Base-by-base conservation (phyloP, 1,140 invertebrate genomes). In the Caenorhabditis remanei region DNA sequence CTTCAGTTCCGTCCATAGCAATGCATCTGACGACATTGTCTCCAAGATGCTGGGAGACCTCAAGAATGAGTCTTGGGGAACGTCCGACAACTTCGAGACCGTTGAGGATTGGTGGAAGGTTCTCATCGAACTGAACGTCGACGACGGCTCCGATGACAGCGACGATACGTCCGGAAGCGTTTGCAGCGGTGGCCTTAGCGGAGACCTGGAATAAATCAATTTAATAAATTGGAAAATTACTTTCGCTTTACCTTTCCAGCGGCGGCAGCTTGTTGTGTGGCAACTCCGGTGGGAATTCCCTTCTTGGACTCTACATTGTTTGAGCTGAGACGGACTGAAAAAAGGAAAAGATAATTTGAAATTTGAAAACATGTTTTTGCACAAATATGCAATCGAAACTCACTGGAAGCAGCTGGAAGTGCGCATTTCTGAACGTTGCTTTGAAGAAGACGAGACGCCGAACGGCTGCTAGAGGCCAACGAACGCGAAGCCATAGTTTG, bases 101-200 rank as follows among this genome's bases (percentile, higher is more conserved):
- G 95, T 99, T 99, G 56, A 99, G 95, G 94, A 99, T 99, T 85
- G 97, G 96, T 84, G 98, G 98, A 84, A 99, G 95, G 87, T 95
- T 94, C 90, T 98, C 97, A 89, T 99, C 97, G 92, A 99, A 99
- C 93, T 99, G 98, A 19, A 99, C 98, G 93, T 99, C 98, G 19
- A 99, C 98, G 89, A 99, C 98, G 92, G 98, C 98, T 95, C 98
- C 98, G 94, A 99, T 99, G 88, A 99, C 97, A 79, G 98, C 97
- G 14, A 99, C 96, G 53, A 94, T 92, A 55, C 91, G 89, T 58
- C 93, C 93, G 87, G 93, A 92, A 41, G 89, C 86, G n/a, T 90
- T 89, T 53, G 56, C 85, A 40, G 63, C 75, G n/a, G 85, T 71
- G 32, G 88, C 58, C 88, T 91, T 91, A 40, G 89, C 85, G 48